Conservation (phyloP, 2,113 vertebrate species). For the Pao palembangensis region DNA sequence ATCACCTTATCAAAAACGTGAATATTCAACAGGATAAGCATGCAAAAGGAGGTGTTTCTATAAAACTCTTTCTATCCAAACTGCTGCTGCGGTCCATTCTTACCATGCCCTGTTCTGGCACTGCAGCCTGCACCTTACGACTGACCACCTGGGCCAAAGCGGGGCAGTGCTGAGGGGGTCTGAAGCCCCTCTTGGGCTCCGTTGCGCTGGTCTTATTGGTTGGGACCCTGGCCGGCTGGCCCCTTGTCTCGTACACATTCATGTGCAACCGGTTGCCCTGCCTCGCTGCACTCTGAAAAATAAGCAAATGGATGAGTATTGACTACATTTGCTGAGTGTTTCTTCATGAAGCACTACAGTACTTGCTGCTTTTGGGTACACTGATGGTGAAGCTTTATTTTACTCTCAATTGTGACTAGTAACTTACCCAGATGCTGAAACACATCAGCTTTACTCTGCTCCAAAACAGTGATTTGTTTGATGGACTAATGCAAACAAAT, state of each 20-base stretch:
- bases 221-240: conserved; percentile 49
- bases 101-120: conserved; percentile 73
- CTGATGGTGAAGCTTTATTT: not conserved
- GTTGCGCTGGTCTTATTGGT: conserved; percentile 54
- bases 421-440: too few species aligned
- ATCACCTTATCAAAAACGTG: conserved; percentile 51
- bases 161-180: conserved; percentile 74
- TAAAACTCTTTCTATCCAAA: not conserved
- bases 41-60: not conserved
- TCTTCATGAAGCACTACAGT: not conserved
- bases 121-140: conserved; percentile 71
- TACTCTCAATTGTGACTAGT: not conserved
- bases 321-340: not conserved
- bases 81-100: conserved; percentile 11
- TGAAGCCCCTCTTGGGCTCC: conserved; percentile 73
- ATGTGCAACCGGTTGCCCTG: conserved; percentile 75
- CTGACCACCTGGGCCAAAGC: conserved; percentile 71
- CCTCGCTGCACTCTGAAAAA: conserved; percentile 65
- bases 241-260: conserved; percentile 75
- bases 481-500: not conserved
- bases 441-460: too few species aligned
- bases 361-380: not conserved
- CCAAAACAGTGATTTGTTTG: not conserved
- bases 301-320: not conserved
- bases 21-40: not conserved